A percentile compares a stretch with the other conserved stretches of the same genome.
Evolutionary conservation across 2,888 invertebrate species (phyloP).

Genomic region (Acleris cristana): DNA sequence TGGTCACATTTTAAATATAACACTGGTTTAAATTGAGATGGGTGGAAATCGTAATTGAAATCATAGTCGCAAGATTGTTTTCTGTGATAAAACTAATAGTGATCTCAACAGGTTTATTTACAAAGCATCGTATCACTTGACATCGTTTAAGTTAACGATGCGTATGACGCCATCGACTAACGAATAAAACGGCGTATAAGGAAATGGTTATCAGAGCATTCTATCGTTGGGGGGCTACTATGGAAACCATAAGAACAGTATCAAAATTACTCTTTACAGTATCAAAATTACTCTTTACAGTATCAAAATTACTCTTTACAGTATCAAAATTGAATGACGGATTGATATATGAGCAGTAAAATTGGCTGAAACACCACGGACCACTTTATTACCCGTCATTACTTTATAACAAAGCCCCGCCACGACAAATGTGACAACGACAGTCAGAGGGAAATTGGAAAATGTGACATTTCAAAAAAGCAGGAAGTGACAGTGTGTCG

Average conservation of each 20-base stretch:
- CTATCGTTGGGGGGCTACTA: background rate
- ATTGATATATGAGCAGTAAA: slow-evolving; percentile 30
- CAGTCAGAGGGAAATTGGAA: slow-evolving; percentile 54
- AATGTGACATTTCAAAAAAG: slow-evolving; percentile 52
- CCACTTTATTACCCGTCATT: slow-evolving; percentile 33
- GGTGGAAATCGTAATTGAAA: background rate
- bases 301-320: slow-evolving; percentile 28
- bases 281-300: slow-evolving; percentile 26
- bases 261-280: slow-evolving; percentile 25
- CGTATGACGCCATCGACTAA: slow-evolving; percentile 20
- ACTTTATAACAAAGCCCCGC: slow-evolving; percentile 38
- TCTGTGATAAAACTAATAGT: slow-evolving; percentile 7
- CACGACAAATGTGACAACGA: slow-evolving; percentile 44
- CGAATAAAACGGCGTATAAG: background rate
- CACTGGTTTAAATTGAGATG: slow-evolving; percentile 2
- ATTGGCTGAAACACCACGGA: slow-evolving; percentile 29
- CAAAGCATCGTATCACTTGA: slow-evolving; percentile 21
- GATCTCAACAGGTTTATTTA: background rate
- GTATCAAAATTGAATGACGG: slow-evolving; percentile 27
- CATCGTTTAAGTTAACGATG: slow-evolving; percentile 31
- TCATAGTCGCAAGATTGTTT: background rate
- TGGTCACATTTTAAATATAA: slow-evolving; percentile 4
- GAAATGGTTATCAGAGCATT: slow-evolving; percentile 8
- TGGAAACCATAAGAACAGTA: background rate
- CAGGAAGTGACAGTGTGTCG: slow-evolving; percentile 40